Conservation (phyloP, 2,797 vertebrate genomes). For the Sebastolobus alascanus region DNA sequence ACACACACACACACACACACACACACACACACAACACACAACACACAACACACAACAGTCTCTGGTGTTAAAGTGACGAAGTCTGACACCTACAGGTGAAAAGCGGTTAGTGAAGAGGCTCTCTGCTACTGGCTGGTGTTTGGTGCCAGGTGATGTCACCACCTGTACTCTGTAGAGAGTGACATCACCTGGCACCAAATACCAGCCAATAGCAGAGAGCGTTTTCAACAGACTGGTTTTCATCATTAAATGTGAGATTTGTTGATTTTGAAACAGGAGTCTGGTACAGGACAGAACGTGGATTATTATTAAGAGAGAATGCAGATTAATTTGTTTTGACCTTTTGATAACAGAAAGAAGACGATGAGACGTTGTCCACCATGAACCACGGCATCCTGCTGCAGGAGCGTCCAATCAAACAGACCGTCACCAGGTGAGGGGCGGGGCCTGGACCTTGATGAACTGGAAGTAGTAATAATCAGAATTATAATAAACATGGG, state of each 20-base stretch:
- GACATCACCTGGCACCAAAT: background rate
- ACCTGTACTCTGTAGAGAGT: background rate
- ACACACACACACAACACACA: background rate
- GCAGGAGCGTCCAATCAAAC: slow-evolving; percentile 95
- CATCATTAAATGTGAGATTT: background rate
- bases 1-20: background rate
- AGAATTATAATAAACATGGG: background rate
- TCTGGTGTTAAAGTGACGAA: background rate
- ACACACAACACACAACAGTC: background rate
- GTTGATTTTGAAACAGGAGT: background rate
- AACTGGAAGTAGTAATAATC: background rate
- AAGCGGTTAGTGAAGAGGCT: background rate
- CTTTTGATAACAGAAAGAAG: slow-evolving; percentile 84
- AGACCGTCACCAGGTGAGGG: slow-evolving; percentile 94
- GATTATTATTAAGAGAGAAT: background rate
- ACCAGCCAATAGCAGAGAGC: background rate
- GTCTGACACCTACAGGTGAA: background rate
- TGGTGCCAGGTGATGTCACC: background rate
- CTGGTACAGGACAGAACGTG: background rate
- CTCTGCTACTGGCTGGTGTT: background rate
- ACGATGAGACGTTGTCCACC: slow-evolving; percentile 90
- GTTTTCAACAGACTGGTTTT: background rate
- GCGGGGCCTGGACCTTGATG: background rate
- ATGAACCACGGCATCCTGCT: slow-evolving; percentile 95
- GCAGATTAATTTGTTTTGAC: background rate